A percentile compares a stretch with the other conserved stretches of the same genome.
Conservation (phyloP, 1,140 invertebrate genomes). For the Epicauta chinensis region DNA sequence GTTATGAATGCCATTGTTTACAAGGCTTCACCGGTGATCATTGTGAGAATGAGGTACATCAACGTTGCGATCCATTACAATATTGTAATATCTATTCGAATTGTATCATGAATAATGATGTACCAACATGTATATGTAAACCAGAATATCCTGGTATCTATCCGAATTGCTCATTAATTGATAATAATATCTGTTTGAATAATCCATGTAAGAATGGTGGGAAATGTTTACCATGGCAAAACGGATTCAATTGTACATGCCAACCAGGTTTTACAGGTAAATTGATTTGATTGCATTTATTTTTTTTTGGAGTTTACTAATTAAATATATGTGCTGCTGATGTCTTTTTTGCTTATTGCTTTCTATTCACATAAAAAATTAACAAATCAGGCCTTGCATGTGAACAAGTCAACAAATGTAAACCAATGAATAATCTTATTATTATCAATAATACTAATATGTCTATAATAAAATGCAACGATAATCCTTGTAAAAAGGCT, state of each 20-base stretch:
- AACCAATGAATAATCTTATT: too few species aligned
- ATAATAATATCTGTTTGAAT: constrained; percentile 53
- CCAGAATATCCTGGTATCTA: constrained; percentile 56
- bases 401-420: constrained; percentile 42
- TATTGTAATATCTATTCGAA: constrained; percentile 49
- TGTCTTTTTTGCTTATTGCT: neutral
- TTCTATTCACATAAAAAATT: neutral
- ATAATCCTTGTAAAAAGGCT: constrained; percentile 52
- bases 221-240: constrained; percentile 45
- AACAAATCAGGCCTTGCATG: constrained; percentile 51
- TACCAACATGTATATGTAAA: constrained; percentile 60
- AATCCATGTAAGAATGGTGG: constrained; percentile 58
- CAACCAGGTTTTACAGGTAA: constrained; percentile 62
- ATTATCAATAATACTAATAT: constrained; percentile 21
- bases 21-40: constrained; percentile 52
- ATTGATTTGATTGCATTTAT: constrained; percentile 15
- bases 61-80: constrained; percentile 44
- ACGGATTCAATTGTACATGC: constrained; percentile 62
- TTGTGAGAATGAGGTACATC: constrained; percentile 49
- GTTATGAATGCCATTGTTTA: constrained; percentile 50
- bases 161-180: constrained; percentile 53
- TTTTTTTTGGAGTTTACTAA: neutral
- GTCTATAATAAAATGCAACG: constrained; percentile 42
- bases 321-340: neutral
- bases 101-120: constrained; percentile 47